Evolutionary conservation across 2,888 invertebrate genomes (phyloP).

Genomic region (Leptogaster cylindrica): DNA sequence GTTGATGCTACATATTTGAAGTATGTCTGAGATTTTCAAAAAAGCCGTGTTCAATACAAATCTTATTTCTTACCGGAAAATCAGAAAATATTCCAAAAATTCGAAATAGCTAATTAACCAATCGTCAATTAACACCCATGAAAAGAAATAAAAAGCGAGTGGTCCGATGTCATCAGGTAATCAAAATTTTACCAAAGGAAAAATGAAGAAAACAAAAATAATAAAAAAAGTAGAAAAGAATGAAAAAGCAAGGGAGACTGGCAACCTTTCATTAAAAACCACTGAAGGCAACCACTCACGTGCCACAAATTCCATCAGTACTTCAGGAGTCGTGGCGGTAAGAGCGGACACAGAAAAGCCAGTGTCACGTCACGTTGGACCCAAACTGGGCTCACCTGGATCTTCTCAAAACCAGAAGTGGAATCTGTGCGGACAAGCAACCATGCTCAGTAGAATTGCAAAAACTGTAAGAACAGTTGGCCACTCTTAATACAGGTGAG

Average conservation of each 20-base stretch:
- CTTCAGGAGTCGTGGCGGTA: constrained; percentile 1
- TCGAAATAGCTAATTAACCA: background rate
- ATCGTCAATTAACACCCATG: background rate
- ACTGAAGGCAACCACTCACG: constrained; percentile 23
- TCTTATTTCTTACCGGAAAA: background rate
- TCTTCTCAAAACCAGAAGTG: constrained; percentile 4
- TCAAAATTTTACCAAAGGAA: background rate
- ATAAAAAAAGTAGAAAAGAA: background rate
- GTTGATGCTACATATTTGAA: background rate
- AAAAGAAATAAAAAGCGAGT: background rate
- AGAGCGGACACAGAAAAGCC: background rate
- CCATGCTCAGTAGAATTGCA: background rate
- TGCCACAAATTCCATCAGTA: constrained; percentile 30
- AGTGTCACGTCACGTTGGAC: constrained; percentile 9
- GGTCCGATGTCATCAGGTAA: constrained; percentile 19
- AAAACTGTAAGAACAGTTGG: background rate
- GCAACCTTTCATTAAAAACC: too few relatives aligned
- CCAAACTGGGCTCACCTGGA: background rate
- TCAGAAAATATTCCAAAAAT: background rate
- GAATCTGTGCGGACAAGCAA: background rate
- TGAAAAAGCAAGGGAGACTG: background rate
- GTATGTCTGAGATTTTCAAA: background rate
- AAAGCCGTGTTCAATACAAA: background rate
- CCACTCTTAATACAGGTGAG: too few relatives aligned
- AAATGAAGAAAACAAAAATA: background rate